A percentile compares a stretch with the other conserved stretches of the same genome.
Conservation (phyloP, 2,797 vertebrate genomes). For the Eleutherodactylus coqui region DNA sequence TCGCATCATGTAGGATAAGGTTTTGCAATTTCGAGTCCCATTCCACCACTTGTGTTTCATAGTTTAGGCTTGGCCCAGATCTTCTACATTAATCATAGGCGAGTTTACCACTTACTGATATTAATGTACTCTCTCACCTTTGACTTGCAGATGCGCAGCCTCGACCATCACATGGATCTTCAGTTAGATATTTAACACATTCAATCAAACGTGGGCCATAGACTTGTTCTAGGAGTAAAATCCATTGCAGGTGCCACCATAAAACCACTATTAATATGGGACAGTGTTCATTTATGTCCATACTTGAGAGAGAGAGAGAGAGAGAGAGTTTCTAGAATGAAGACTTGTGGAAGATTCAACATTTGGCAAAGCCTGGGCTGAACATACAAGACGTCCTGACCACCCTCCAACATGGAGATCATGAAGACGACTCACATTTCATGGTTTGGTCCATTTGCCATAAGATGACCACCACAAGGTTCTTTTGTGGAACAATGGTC, state of each 20-base stretch:
- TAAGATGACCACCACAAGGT: background rate
- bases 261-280: conserved; percentile 29
- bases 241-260: background rate
- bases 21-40: too few relatives aligned
- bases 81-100: background rate
- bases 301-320: conserved; percentile 19
- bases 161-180: background rate
- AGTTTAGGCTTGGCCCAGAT: background rate
- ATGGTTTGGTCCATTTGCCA: background rate
- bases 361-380: background rate
- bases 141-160: conserved; percentile 60
- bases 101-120: background rate
- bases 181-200: fast-evolving
- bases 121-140: background rate
- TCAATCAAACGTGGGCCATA: background rate
- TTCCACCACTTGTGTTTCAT: too few relatives aligned
- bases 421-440: background rate
- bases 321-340: background rate
- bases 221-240: background rate
- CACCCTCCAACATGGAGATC: too few relatives aligned
- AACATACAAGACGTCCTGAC: background rate
- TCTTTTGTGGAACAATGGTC: background rate
- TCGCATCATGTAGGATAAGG: too few relatives aligned
- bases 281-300: conserved; percentile 19
- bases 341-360: background rate